Conservation (phyloP, 2,113 vertebrate genomes). For the Pterocles orientalis region DNA sequence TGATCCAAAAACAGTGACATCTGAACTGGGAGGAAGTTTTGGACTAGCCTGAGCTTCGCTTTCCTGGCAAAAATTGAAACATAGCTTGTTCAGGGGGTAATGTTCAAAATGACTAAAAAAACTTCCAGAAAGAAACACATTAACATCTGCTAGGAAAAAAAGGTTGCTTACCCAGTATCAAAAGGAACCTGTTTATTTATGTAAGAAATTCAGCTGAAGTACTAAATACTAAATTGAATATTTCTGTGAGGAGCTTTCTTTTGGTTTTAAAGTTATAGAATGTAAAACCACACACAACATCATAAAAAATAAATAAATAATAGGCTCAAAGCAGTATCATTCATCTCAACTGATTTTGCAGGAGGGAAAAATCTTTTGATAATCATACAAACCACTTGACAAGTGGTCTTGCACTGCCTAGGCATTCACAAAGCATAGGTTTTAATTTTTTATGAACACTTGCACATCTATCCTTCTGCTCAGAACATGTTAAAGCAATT, state of each 20-base stretch:
- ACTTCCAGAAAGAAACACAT: not conserved
- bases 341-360: not conserved
- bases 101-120: not conserved
- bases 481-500: not conserved
- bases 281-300: not conserved
- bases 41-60: conserved; percentile 39
- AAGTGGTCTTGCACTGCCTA: accelerated
- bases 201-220: not conserved
- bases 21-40: conserved; percentile 31
- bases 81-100: not conserved
- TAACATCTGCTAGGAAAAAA: not conserved
- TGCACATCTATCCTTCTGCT: not conserved
- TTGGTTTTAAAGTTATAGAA: not conserved
- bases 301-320: not conserved
- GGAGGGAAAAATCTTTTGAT: not conserved
- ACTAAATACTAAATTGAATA: not conserved
- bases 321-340: not conserved
- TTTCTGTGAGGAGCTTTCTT: not conserved
- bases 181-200: not conserved
- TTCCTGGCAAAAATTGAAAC: conserved; percentile 53
- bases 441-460: not conserved
- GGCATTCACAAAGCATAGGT: not conserved
- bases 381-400: not conserved
- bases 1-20: not conserved
- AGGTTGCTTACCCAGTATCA: not conserved